These are phyloP conservation scores for Prionailurus bengalensis DNA, from an alignment of 2,113 vertebrate genomes.

Conservation along the genomic window DNA sequence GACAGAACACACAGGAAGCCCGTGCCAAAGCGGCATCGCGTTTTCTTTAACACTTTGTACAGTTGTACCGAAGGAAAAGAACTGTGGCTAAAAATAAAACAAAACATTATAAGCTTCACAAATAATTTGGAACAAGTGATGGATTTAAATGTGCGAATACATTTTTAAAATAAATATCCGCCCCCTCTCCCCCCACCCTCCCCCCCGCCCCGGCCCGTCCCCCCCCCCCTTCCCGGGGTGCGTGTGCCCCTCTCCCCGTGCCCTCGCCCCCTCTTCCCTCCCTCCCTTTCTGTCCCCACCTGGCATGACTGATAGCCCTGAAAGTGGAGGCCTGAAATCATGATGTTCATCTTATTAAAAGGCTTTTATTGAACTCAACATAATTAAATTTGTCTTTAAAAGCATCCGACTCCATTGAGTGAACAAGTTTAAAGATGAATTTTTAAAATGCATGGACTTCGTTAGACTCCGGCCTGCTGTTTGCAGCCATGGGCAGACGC, in stretches of 20 bases:
- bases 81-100: slow-evolving; percentile 71
- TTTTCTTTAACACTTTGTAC: background rate
- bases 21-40: background rate
- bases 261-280: background rate
- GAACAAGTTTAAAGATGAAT: background rate
- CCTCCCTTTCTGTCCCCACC: background rate
- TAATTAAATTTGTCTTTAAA: slow-evolving; percentile 64
- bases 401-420: slow-evolving; percentile 1
- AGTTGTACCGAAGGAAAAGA: slow-evolving; percentile 14
- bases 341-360: slow-evolving; percentile 36
- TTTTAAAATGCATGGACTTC: background rate
- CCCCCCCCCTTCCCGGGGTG: too few species aligned
- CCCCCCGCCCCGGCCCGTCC: too few species aligned
- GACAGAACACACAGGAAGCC: background rate
- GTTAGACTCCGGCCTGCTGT: too few species aligned
- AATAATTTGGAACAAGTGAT: background rate
- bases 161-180: background rate
- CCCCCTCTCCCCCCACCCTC: too few species aligned
- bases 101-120: background rate
- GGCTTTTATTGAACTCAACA: slow-evolving; percentile 43
- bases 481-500: rapidly evolving
- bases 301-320: background rate
- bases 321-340: background rate
- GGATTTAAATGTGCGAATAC: background rate
- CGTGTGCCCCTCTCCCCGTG: rapidly evolving